Evolutionary conservation across 1,140 invertebrate genomes (phyloP), one percentile per base, ranked within the genome.

Genomic region (Pogonognathellus flavescens): DNA sequence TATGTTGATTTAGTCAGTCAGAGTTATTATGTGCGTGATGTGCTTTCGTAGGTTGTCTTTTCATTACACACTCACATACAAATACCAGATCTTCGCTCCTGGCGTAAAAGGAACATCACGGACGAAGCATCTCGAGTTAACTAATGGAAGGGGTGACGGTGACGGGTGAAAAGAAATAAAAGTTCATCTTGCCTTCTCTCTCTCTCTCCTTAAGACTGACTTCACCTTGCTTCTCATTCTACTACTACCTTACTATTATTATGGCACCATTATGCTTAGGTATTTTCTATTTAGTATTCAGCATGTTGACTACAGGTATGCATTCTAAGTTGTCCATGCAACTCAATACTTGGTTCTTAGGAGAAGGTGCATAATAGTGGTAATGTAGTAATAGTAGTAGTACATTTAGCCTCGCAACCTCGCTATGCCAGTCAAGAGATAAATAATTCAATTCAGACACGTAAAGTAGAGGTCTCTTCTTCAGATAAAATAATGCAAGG

Each of bases 361-460:
- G 31, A 1, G 31, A 41, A 41, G 31, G 31, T 41, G 31, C 31
- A 41, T 41, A 41, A 41, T 41, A 41, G 31, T 41, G 6, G 31
- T 41, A 41, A n/a, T 41, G 31, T 41, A 41, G 31, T 41, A 41
- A 25, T 66, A 66, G 22, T 25, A 20, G n/a, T 60, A 14, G 31
- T 55, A 16, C 18, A n/a, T 20, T 20, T 60, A 20, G 22, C 59
- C 22, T 10, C 1, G 25, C 20, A 66, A 25, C 22, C 22, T 66
- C 11, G 22, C 59, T 70, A 70, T 70, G 66, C 25, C 41, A 57
- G 11, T n/a, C 25, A n/a, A 76, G 13, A 41, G 70, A 76, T 76
- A 76, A 76, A 76, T 76, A 76, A 76, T 76, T 76, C 70, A 76
- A 76, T 76, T 76, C 70, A 76, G 31, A 76, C 70, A 76, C 70